Evolutionary conservation across 2,888 invertebrate genomes (phyloP).

Genomic region (Phlogophora meticulosa): DNA sequence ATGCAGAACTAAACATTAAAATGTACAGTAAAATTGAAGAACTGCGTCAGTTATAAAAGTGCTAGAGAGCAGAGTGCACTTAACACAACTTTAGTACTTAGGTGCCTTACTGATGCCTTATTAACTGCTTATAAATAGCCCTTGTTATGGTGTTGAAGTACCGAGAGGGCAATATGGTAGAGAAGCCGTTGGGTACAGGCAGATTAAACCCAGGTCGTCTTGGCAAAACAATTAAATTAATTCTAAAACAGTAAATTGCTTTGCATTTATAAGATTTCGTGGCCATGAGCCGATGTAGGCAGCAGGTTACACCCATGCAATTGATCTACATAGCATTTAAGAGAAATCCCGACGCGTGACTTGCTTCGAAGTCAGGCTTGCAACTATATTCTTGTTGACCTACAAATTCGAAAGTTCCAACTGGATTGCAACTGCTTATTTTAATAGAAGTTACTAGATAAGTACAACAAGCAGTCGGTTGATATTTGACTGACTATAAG

Average conservation of each 20-base stretch:
- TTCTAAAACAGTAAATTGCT: too few relatives aligned
- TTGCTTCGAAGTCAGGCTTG: slow-evolving; percentile 37
- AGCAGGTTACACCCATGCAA: slow-evolving; percentile 33
- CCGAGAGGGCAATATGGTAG: too few relatives aligned
- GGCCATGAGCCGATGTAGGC: slow-evolving; percentile 17
- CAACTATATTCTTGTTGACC: slow-evolving; percentile 50
- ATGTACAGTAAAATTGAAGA: slow-evolving; percentile 57
- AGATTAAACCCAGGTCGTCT: too few relatives aligned
- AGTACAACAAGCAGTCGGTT: not conserved
- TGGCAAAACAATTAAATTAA: too few relatives aligned
- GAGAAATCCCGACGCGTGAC: slow-evolving; percentile 45
- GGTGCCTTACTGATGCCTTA: not conserved
- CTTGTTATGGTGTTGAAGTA: not conserved
- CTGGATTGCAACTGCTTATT: slow-evolving; percentile 21
- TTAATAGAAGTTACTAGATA: not conserved
- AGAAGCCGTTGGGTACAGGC: not conserved
- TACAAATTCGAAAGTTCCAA: slow-evolving; percentile 52
- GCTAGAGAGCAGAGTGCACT: not conserved
- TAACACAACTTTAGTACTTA: not conserved
- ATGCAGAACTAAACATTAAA: slow-evolving; percentile 55
- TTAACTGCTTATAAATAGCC: not conserved
- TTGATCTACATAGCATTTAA: slow-evolving; percentile 42
- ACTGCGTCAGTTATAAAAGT: slow-evolving; percentile 26
- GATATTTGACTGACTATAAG: not conserved
- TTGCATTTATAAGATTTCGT: slow-evolving; percentile 21